Evolutionary conservation across 2,797 vertebrate species (phyloP).

Genomic region (Phalloptychus januarius): DNA sequence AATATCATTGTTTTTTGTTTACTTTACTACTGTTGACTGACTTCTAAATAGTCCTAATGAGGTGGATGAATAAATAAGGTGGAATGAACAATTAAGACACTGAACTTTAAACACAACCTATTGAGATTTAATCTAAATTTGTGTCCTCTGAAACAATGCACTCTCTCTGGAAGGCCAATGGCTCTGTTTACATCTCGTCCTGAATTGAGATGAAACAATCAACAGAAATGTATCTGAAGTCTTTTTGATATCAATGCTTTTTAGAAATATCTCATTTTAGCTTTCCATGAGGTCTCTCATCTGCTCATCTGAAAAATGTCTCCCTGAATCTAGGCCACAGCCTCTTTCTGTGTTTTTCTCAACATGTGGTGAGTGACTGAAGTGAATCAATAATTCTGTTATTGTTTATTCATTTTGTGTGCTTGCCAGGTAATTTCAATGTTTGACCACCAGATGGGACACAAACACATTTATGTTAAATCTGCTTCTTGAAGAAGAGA

Average conservation of each 20-base stretch:
- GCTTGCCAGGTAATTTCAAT: conserved; percentile 28
- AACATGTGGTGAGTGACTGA: not conserved
- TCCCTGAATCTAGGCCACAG: conserved; percentile 1
- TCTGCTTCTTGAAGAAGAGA: not conserved
- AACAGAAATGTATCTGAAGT: conserved; percentile 37
- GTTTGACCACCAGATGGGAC: conserved; percentile 75
- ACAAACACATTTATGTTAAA: conserved; percentile 48
- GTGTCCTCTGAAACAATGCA: conserved; percentile 54
- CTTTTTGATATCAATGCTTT: conserved; percentile 3
- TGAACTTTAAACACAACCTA: conserved; percentile 50
- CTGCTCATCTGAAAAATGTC: conserved; percentile 1
- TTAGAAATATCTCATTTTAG: conserved; percentile 39
- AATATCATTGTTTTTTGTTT: not conserved
- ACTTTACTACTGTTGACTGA: not conserved
- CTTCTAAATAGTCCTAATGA: too few relatives aligned
- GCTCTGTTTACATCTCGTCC: conserved; percentile 41
- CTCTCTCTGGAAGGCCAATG: conserved; percentile 37
- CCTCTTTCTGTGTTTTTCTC: not conserved
- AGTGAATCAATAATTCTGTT: not conserved
- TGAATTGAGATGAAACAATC: conserved; percentile 31
- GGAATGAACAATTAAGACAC: conserved; percentile 51
- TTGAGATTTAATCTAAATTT: conserved; percentile 64
- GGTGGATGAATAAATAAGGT: conserved; percentile 57
- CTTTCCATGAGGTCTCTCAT: conserved; percentile 31
- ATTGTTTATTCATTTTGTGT: conserved; percentile 1